Percentiles rank a stretch among this genome's conserved stretches.
Evolutionary conservation across 2,797 vertebrate species (phyloP).

Genomic region (Melopsittacus undulatus): DNA sequence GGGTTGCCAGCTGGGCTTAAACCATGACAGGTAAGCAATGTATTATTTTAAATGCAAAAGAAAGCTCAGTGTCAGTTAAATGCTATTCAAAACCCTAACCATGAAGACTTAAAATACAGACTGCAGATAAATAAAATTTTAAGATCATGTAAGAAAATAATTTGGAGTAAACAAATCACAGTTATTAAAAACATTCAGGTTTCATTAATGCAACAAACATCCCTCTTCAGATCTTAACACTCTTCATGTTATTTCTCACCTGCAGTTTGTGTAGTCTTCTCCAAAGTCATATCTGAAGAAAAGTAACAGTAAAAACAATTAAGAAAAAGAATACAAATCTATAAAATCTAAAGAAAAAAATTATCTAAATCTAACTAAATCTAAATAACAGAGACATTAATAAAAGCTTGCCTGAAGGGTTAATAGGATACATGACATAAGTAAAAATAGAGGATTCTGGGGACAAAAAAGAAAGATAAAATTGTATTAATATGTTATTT

Average conservation of each 20-base stretch:
- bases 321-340: neutral
- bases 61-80: neutral
- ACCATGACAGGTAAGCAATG: neutral
- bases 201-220: neutral
- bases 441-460: constrained; percentile 38
- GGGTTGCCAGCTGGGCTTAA: too few relatives aligned
- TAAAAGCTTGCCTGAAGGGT: constrained; percentile 62
- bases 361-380: constrained; percentile 9
- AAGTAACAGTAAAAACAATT: neutral
- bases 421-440: constrained; percentile 52
- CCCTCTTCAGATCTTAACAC: neutral
- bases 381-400: constrained; percentile 30
- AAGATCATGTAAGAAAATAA: neutral
- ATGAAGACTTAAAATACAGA: neutral
- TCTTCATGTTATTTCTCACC: constrained; percentile 18
- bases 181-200: neutral
- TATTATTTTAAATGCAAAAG: neutral
- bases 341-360: neutral
- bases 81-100: neutral
- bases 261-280: constrained; percentile 40
- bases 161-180: neutral
- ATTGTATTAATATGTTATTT: neutral
- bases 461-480: neutral
- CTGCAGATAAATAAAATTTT: neutral
- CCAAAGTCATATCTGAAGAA: constrained; percentile 38